Evolutionary conservation across 2,113 vertebrate genomes (phyloP).

Genomic region (Trichomycterus rosablanca): DNA sequence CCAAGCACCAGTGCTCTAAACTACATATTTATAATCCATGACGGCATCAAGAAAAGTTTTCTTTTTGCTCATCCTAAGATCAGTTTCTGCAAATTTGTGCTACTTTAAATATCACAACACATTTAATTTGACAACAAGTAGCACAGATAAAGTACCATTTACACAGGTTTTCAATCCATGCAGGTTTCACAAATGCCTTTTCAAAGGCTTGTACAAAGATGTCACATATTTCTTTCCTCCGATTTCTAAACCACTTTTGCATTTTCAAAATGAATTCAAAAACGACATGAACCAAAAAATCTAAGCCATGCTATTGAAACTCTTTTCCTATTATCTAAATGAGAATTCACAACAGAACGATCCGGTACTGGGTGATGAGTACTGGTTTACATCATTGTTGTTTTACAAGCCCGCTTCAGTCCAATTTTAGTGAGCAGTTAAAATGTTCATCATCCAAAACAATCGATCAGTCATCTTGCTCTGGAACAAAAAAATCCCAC

Average conservation of each 20-base stretch:
- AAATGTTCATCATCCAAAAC: no score
- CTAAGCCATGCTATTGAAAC: no score
- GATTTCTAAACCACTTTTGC: constrained; percentile 2
- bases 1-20: background rate
- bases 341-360: no score
- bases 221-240: background rate
- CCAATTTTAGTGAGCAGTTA: no score
- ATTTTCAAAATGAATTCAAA: constrained; percentile 14
- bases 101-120: constrained; percentile 44
- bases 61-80: constrained; percentile 10
- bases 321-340: no score
- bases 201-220: constrained; percentile 3
- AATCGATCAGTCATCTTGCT: no score
- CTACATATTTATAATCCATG: background rate
- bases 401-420: no score
- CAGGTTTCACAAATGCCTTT: constrained; percentile 24
- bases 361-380: no score
- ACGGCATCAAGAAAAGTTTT: background rate
- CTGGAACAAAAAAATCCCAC: background rate
- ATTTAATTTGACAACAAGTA: constrained; percentile 33
- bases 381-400: no score
- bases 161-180: constrained; percentile 44
- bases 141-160: constrained; percentile 22
- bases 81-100: constrained; percentile 39
- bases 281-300: background rate